Evolutionary conservation across 2,888 invertebrate species (phyloP).

Genomic region (Acleris emargana): DNA sequence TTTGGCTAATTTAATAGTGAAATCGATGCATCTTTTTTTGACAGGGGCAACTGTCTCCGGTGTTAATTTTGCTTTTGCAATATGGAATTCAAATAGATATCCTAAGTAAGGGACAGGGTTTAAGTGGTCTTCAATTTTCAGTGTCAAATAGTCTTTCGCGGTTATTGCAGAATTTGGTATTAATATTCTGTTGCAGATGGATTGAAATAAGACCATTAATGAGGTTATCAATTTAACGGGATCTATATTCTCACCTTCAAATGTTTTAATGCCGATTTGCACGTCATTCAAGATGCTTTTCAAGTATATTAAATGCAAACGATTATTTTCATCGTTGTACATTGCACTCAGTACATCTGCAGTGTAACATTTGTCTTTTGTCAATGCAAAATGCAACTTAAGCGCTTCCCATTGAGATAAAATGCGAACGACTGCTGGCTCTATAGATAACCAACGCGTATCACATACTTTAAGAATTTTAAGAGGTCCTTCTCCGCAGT

Average conservation of each 20-base stretch:
- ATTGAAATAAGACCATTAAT: conserved; percentile 40
- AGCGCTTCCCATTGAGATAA: neutral
- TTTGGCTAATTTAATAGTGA: neutral
- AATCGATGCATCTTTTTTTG: neutral
- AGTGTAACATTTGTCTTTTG: conserved; percentile 43
- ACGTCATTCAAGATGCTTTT: conserved; percentile 36
- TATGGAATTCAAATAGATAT: conserved; percentile 24
- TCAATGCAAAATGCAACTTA: conserved; percentile 17
- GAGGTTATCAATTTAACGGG: conserved; percentile 19
- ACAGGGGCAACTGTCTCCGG: conserved; percentile 5
- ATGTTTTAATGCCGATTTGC: conserved; percentile 37
- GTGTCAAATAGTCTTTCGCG: neutral
- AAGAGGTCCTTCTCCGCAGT: conserved; percentile 37
- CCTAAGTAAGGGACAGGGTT: conserved; percentile 36
- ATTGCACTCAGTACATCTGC: conserved; percentile 42
- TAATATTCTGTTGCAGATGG: conserved; percentile 36
- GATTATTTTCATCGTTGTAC: conserved; percentile 40
- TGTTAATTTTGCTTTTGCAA: conserved; percentile 25
- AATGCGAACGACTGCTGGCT: neutral
- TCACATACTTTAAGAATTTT: neutral
- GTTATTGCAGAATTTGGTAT: conserved; percentile 2
- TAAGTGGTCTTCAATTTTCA: conserved; percentile 37
- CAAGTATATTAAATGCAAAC: conserved; percentile 30
- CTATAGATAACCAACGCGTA: neutral
- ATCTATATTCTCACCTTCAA: conserved; percentile 37